Conservation (phyloP, 2,888 invertebrate genomes). For the Epinotia brunnichana region DNA sequence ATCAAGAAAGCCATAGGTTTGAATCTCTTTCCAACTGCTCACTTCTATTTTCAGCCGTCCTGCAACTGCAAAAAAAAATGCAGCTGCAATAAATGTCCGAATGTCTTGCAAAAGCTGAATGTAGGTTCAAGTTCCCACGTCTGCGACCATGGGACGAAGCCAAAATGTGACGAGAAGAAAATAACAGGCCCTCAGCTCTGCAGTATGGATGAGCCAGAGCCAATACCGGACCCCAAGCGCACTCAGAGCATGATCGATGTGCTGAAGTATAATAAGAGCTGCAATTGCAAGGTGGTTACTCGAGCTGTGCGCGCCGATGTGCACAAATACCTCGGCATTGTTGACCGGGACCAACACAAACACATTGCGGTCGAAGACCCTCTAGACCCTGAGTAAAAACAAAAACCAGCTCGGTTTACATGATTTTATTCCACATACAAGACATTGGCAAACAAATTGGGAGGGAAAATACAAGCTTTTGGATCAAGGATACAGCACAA, state of each 20-base stretch:
- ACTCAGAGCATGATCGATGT: constrained; percentile 51
- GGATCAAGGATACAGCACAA: constrained; percentile 46
- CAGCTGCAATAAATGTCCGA: constrained; percentile 56
- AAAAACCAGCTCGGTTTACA: constrained; percentile 46
- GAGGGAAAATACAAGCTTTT: constrained; percentile 46
- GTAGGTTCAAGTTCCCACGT: background rate
- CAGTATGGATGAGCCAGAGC: constrained; percentile 26
- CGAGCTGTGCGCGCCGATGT: constrained; percentile 56
- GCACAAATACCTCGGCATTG: constrained; percentile 54
- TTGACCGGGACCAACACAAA: constrained; percentile 37
- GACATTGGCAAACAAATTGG: constrained; percentile 41
- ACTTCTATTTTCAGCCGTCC: constrained; percentile 57
- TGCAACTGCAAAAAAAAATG: constrained; percentile 57
- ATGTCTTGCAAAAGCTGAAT: constrained; percentile 50
- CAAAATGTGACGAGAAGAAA: background rate
- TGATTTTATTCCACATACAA: constrained; percentile 47
- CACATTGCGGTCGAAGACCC: background rate
- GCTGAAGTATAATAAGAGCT: constrained; percentile 51
- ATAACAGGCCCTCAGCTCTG: background rate
- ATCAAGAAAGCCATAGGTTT: background rate
- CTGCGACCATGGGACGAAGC: constrained; percentile 13
- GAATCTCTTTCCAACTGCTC: background rate
- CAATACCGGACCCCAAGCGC: constrained; percentile 13
- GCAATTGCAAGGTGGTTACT: constrained; percentile 60
- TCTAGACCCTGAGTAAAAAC: constrained; percentile 31